Evolutionary conservation across 2,113 vertebrate genomes (phyloP), one percentile per base, ranked within the genome.

Genomic region (Carettochelys insculpta): DNA sequence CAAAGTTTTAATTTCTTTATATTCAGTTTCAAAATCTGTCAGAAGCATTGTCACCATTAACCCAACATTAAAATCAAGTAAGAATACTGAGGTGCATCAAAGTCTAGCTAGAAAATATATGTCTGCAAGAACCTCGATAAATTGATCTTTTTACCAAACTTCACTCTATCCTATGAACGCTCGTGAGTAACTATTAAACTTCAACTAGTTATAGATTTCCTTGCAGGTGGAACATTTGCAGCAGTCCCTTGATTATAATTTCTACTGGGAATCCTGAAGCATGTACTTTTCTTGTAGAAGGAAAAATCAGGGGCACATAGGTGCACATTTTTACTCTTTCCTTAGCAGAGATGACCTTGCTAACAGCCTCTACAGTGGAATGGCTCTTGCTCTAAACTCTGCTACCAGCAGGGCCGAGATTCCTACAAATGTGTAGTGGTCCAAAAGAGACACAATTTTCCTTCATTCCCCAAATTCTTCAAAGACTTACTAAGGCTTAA

Each of bases 11-110:
- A 48, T 90, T 89, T 79, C 54, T 80, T 45, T 82, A 81, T 50
- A 91, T 87, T 80, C 84, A 93, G 90, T 45, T 19, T 10, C 34
- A 89, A 31, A 8, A 4, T 91, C 91, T 94, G 52, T 79, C 45
- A 90, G 86, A 87, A 22, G 56, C 71, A 77, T 80, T 94, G 86
- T 73, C n/a, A 81, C 71, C 92, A 95, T 92, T 89, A 86, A 11
- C 11, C 89, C 45, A 48, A 83, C 14, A 47, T 56, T 88, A 88
- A 91, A 88, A 93, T 91, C 47, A 78, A 41, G 31, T 92, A 83
- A 38, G 43, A 20, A 83, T 16, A 90, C 48, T 81, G n/a, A 88
- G 41, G 13, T 87, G 29, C 92, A 80, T 77, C 47, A 84, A 61
- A 88, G 38, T 34, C 77, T 83, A 94, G 85, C 51, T 92, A 58